phyloP scores from a whole-genome alignment of 2,797 vertebrate genomes.

The Ctenochaetus hawaiiensis region DNA sequence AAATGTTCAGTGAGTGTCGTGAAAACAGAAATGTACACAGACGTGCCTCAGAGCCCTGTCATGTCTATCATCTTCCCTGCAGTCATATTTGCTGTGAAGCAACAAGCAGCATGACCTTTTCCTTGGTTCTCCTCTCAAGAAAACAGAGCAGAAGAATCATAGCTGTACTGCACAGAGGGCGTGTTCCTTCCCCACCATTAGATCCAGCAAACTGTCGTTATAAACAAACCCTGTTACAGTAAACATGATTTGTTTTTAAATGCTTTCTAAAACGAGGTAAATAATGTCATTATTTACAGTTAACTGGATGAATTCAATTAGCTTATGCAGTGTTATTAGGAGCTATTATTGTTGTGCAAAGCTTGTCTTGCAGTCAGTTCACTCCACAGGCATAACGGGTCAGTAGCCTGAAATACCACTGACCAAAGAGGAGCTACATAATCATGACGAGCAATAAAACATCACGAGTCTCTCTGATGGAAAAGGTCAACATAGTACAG shows the following conservation, averaged over 20 bases:
- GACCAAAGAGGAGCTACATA: constrained; percentile 27
- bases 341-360: constrained; percentile 43
- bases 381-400: constrained; percentile 44
- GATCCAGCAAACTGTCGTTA: constrained; percentile 13
- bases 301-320: constrained; percentile 20
- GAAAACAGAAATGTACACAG: constrained; percentile 14
- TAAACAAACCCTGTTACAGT: constrained; percentile 24
- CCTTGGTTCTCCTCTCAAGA: constrained; percentile 9
- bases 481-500: constrained; percentile 25
- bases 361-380: constrained; percentile 38
- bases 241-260: constrained; percentile 33
- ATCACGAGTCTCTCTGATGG: constrained; percentile 12
- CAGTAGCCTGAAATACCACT: constrained; percentile 30
- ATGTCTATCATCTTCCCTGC: neutral
- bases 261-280: constrained; percentile 22
- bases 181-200: constrained; percentile 19
- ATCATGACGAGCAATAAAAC: constrained; percentile 43
- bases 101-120: constrained; percentile 42
- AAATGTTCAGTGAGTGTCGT: constrained; percentile 19
- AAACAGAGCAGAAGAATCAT: constrained; percentile 1
- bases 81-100: constrained; percentile 19
- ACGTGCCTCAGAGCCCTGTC: constrained; percentile 15
- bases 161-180: neutral
- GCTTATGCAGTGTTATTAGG: constrained; percentile 16
- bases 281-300: constrained; percentile 29